These are phyloP conservation scores for Acanthopleura granulata DNA, from an alignment of 2,888 invertebrate genomes.

Conservation along the genomic window DNA sequence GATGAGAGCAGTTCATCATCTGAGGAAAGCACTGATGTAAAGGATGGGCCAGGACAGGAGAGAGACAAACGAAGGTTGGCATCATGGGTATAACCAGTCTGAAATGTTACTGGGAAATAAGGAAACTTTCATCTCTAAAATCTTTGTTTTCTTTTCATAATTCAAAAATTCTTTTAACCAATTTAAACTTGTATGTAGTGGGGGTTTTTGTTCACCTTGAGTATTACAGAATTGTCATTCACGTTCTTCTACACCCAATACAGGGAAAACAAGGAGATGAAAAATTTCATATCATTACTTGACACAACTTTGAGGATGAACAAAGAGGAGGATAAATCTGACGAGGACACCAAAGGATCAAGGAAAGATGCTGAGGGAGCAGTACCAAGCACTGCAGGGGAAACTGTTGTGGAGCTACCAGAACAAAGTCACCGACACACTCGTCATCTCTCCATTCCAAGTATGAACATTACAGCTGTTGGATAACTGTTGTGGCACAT, in stretches of 20 bases:
- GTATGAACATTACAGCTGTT: slow-evolving; percentile 31
- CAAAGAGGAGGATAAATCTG: slow-evolving; percentile 48
- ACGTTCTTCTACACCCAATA: no score
- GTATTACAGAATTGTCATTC: no score
- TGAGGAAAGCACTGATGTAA: neutral
- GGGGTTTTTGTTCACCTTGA: no score
- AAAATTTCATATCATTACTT: slow-evolving; percentile 62
- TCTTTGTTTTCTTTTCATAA: no score
- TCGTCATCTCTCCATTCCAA: slow-evolving; percentile 45
- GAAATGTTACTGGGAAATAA: no score
- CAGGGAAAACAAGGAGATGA: slow-evolving; percentile 66
- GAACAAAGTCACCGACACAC: neutral
- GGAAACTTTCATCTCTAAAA: no score
- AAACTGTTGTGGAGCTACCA: neutral
- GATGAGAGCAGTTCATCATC: slow-evolving; percentile 52
- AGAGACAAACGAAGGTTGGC: slow-evolving; percentile 3
- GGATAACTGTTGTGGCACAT: no score
- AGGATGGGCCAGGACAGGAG: neutral
- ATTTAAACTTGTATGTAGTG: no score
- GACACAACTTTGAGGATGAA: slow-evolving; percentile 64
- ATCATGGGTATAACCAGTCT: no score
- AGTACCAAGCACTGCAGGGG: no score
- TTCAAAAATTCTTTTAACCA: no score
- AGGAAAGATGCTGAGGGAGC: slow-evolving; percentile 21
- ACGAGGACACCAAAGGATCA: slow-evolving; percentile 48